Evolutionary conservation across 1,140 invertebrate genomes (phyloP).

Genomic region (Euwallacea fornicatus): DNA sequence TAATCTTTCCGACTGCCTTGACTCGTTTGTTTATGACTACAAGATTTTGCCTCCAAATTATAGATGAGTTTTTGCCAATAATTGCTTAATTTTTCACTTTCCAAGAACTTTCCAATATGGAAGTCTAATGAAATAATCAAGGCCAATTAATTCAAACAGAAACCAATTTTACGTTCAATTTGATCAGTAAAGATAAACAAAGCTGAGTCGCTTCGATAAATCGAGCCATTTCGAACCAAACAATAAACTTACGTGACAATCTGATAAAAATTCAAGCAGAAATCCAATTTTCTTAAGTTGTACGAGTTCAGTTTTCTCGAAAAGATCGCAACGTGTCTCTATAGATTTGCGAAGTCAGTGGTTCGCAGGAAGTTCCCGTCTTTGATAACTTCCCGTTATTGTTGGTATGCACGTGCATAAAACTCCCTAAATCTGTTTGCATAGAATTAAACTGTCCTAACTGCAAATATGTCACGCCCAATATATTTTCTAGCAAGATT

Average conservation of each 20-base stretch:
- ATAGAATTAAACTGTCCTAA: too few relatives aligned
- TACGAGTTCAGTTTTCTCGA: conserved; percentile 24
- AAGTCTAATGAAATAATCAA: background rate
- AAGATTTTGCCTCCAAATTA: too few relatives aligned
- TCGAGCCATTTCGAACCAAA: conserved; percentile 7
- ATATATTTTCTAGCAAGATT: too few relatives aligned
- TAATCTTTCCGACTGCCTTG: too few relatives aligned
- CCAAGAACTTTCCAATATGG: too few relatives aligned
- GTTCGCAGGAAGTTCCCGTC: conserved; percentile 2
- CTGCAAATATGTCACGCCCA: too few relatives aligned
- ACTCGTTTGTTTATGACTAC: too few relatives aligned
- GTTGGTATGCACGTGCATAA: too few relatives aligned
- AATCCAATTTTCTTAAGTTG: conserved; percentile 26
- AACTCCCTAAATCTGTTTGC: too few relatives aligned
- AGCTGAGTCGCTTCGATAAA: background rate
- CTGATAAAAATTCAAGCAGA: conserved; percentile 26
- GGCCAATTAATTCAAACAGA: background rate
- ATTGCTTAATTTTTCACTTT: too few relatives aligned
- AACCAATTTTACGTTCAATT: conserved; percentile 1
- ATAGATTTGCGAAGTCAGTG: conserved; percentile 17
- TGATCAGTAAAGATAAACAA: background rate
- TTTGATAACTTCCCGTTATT: background rate
- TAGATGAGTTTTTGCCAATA: too few relatives aligned
- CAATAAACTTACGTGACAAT: conserved; percentile 25
- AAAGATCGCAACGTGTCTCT: conserved; percentile 14